Conservation (phyloP, 2,888 invertebrate species). For the Sinodicranocentrus sp. region DNA sequence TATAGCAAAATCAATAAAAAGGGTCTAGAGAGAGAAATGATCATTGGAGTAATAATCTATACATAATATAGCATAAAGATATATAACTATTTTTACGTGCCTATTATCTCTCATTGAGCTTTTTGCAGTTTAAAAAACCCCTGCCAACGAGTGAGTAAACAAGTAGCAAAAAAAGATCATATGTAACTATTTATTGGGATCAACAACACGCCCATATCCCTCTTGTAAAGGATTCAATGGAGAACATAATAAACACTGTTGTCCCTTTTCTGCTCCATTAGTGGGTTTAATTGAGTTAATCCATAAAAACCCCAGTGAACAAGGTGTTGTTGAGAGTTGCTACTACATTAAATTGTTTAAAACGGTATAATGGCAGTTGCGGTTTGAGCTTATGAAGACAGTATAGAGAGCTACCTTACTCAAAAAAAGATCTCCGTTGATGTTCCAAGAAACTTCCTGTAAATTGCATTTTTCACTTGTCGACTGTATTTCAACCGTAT, state of each 20-base stretch:
- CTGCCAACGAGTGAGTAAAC: not conserved
- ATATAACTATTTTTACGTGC: too few species aligned
- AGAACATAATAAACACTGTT: not conserved
- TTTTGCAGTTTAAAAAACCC: too few species aligned
- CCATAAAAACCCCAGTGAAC: constrained; percentile 3
- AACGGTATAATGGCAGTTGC: not conserved
- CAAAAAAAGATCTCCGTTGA: not conserved
- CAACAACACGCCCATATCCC: constrained; percentile 30
- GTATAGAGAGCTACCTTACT: not conserved
- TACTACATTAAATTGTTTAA: not conserved
- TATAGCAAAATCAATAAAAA: too few species aligned
- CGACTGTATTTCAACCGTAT: not conserved
- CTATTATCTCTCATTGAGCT: too few species aligned
- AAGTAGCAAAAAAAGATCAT: constrained; percentile 29
- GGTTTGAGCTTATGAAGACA: not conserved
- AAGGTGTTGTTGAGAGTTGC: not conserved
- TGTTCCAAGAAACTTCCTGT: not conserved
- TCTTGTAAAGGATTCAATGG: not conserved
- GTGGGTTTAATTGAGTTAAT: constrained; percentile 40
- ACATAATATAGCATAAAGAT: too few species aligned
- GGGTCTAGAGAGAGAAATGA: too few species aligned
- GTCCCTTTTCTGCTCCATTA: constrained; percentile 49
- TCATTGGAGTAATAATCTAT: too few species aligned
- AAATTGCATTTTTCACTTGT: not conserved
- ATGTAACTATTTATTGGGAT: constrained; percentile 49